Evolutionary conservation across 2,113 vertebrate genomes (phyloP), one percentile per base, ranked within the genome.

Genomic region (Clarias batrachus): DNA sequence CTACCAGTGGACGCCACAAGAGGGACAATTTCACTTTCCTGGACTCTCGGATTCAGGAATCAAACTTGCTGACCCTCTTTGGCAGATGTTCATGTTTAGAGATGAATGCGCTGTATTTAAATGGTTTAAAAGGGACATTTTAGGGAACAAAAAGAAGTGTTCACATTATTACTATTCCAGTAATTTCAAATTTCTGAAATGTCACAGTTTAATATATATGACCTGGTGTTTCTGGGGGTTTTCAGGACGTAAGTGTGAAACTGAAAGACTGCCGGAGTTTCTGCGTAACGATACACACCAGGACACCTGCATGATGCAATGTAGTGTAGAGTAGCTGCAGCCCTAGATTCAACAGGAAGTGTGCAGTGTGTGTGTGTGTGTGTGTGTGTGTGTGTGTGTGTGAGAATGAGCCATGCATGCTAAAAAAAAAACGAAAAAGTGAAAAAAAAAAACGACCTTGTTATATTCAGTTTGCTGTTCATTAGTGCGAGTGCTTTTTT

Each of bases 221-320:
- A 1, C 23, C 23, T 48, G 21, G 11, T 1, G 25, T 76, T 48
- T 74, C 19, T 37, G 68, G 16, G 70, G 23, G 19, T 12, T 63
- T 59, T 37, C 17, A 81, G 4, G 19, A 81, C 1, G 5, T n/a
- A 48, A 81, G 41, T 4, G 1, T 17, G 60, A 82, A 82, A n/a
- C 23, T 4, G 19, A 25, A 16, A 1, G 7, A 14, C 33, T 63
- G 59, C 59, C 27, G 59, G 21, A 27, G 60, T 19, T 82, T 82
- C 25, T 82, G 80, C 1, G 13, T 63, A 17, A 13, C 6, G 60
- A 57, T 78, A 8, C 21, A 68, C 52, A 37, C n/a, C 62, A 85
- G 62, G 52, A 68, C 62, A 68, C 48, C 76, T 79, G 74, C 21
- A 19, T 80, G 84, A 27, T 33, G 84, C 57, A 85, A 78, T 62